Percentiles rank a stretch among this genome's conserved stretches.
phyloP scores from a whole-genome alignment of 2,113 vertebrate genomes.

The Propithecus coquereli region DNA sequence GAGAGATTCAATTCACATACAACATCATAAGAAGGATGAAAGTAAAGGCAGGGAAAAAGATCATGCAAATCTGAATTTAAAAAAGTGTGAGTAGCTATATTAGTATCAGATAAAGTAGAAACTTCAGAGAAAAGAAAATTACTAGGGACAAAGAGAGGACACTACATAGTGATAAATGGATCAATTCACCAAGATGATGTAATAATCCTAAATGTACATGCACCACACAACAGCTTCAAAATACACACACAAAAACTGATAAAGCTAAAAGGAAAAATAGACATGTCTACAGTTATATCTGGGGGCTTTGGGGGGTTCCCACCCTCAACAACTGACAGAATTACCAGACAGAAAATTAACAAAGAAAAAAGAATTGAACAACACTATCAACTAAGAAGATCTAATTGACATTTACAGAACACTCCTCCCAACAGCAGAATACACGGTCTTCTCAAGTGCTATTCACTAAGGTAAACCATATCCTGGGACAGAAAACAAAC shows the following conservation, averaged over 20 bases:
- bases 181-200: neutral
- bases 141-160: neutral
- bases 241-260: neutral
- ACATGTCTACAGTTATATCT: neutral
- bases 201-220: neutral
- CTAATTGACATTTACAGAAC: neutral
- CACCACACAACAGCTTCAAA: neutral
- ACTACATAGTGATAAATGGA: neutral
- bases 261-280: neutral
- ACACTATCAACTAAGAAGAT: neutral
- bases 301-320: neutral
- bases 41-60: neutral
- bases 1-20: neutral
- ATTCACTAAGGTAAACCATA: neutral
- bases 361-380: neutral
- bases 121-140: slow-evolving; percentile 14
- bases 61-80: neutral
- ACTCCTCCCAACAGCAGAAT: neutral
- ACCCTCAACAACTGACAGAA: neutral
- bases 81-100: neutral
- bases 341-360: neutral
- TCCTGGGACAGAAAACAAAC: neutral
- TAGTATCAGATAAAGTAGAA: neutral
- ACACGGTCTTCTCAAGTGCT: neutral
- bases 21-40: neutral